Base-by-base conservation (phyloP, 1,140 invertebrate genomes). In the Eupeodes corollae region DNA sequence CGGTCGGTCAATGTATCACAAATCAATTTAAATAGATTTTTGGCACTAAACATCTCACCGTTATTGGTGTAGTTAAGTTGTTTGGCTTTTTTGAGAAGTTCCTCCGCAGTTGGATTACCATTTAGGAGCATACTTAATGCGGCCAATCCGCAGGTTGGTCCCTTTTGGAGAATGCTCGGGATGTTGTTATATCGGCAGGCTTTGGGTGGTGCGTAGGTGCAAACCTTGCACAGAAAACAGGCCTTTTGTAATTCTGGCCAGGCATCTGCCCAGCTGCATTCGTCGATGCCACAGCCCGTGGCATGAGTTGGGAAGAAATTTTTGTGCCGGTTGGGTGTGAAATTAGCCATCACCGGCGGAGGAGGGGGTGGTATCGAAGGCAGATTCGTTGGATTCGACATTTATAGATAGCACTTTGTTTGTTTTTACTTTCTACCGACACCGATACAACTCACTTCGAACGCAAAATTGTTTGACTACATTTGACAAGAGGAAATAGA, bases 11-110 rank as follows among this genome's bases (percentile, higher is more conserved):
- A 26, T 19, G 42, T 42, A 47, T 53, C 49, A 49, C 52, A 47
- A 18, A 79, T 74, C 42, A 86, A 60, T 52, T 73, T 68, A 14
- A 67, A 73, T 75, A 88, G 82, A 55, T 81, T 73, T 49, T 79
- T 73, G 11, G 79, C 83, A 63, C 86, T 88, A 56, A 91, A 90
- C 69, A 92, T 84, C 76, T 92, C 89, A 5, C 89, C 88, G 55
- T 86, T 82, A 52, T 79, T 78, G 6, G 84, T 86, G 55, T 78
- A 89, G 5, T 77, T 74, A 52, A 72, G 63, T 3, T 65, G 58
- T 63, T 75, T 74, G 6, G 84, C 81, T 55, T 75, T 73, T 33
- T 73, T 66, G 14, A 80, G 67, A 6, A 91, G 67, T 46, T 80
- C 70, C 19, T 75, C 67, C 1, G 82, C 68, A 2, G 70, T 69